Evolutionary conservation across 2,113 vertebrate genomes (phyloP), one percentile per base, ranked within the genome.

Genomic region (Piliocolobus tephrosceles): DNA sequence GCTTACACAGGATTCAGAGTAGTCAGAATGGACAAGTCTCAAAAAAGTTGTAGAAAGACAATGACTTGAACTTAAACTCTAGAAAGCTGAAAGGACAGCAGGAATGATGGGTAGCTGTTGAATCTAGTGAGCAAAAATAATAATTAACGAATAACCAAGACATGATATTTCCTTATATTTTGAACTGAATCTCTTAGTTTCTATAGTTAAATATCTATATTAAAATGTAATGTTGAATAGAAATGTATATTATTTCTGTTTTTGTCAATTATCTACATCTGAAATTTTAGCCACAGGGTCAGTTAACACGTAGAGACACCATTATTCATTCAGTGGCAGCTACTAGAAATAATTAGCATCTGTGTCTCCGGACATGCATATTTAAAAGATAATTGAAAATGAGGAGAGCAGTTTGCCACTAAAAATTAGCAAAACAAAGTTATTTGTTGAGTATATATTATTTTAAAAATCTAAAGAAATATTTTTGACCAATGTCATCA

Each of bases 281-380:
- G 43, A 85, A 84, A 89, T 40, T 94, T 97, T n/a, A 89, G n/a
- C 40, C 79, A 85, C 10, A 89, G 43, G 12, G 8, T 95, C 64
- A 92, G 58, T 40, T 66, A 82, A 50, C 82, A 91, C 25, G 68
- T 70, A 86, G 10, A 78, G 45, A 88, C 16, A 84, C 11, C 4
- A n/a, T 90, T 87, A 85, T 91, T 89, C 50, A 84, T 40, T 87
- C 94, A 47, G 1, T 83, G 27, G n/a, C 38, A 81, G 73, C 22
- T 79, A 73, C 47, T 25, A 79, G 57, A 97, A 94, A 93, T 80
- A 92, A 96, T 95, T 90, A 89, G 32, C 12, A 89, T 75, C 55
- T 90, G 27, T 55, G 58, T 83, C 89, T n/a, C 7, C 76, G 3
- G 32, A n/a, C 57, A 76, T 85, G 35, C 22, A 91, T 52, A 81